These are phyloP conservation scores for Carettochelys insculpta DNA, from an alignment of 2,113 vertebrate genomes.

Conservation along the genomic window DNA sequence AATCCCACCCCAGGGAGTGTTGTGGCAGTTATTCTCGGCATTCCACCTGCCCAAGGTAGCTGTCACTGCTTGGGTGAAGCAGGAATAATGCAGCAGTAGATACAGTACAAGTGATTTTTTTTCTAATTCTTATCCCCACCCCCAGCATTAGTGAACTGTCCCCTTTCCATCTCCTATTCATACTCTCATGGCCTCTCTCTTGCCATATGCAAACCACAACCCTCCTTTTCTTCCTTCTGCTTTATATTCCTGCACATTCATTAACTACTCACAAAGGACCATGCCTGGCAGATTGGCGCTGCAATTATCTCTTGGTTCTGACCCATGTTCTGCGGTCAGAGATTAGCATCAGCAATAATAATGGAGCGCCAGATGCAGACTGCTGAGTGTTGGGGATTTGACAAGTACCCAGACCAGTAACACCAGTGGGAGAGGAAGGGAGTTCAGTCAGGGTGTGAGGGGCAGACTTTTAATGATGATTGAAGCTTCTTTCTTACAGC, in stretches of 20 bases:
- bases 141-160: constrained; percentile 46
- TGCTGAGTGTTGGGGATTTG: constrained; percentile 55
- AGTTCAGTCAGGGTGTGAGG: background rate
- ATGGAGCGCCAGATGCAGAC: constrained; percentile 23
- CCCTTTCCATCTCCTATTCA: constrained; percentile 61
- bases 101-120: constrained; percentile 38
- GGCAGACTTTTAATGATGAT: constrained; percentile 20
- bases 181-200: constrained; percentile 63
- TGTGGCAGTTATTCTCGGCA: background rate
- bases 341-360: constrained; percentile 76
- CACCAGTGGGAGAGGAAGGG: background rate
- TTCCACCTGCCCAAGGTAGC: background rate
- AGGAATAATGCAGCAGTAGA: constrained; percentile 22
- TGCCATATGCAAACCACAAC: constrained; percentile 73
- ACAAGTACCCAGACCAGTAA: constrained; percentile 49
- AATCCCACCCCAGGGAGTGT: background rate
- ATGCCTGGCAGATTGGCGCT: constrained; percentile 67
- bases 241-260: constrained; percentile 76
- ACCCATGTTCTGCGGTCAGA: constrained; percentile 65
- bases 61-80: background rate
- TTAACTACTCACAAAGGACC: constrained; percentile 75
- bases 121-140: constrained; percentile 43
- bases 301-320: constrained; percentile 74
- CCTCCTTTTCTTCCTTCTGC: constrained; percentile 67
- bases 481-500: background rate